A percentile compares a stretch with the other conserved stretches of the same genome.
Conservation (phyloP, 2,797 vertebrate species). For the Phrynocephalus guinanensis region DNA sequence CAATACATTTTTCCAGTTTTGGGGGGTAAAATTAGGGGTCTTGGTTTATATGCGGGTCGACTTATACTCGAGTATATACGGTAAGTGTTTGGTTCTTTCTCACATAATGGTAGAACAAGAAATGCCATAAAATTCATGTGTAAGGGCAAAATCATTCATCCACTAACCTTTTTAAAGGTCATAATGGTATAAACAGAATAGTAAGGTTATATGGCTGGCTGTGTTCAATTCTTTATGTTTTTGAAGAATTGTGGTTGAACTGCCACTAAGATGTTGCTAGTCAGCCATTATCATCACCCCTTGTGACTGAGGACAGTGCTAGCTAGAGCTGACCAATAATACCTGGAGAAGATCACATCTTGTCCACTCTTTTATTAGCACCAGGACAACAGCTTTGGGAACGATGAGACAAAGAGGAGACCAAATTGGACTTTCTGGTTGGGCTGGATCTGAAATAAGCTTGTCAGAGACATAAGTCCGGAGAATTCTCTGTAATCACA, state of each 20-base stretch:
- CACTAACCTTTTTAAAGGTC: too few relatives aligned
- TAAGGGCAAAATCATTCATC: not conserved
- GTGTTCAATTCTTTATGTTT: not conserved
- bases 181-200: not conserved
- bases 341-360: not conserved
- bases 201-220: not conserved
- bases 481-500: constrained; percentile 66
- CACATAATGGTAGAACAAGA: not conserved
- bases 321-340: not conserved
- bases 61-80: too few relatives aligned
- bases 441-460: constrained; percentile 67
- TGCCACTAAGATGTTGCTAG: too few relatives aligned
- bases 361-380: constrained; percentile 49
- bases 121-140: not conserved
- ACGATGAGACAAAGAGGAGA: constrained; percentile 52
- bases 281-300: too few relatives aligned
- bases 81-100: not conserved
- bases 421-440: constrained; percentile 63
- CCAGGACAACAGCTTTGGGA: constrained; percentile 59
- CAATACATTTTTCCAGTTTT: too few relatives aligned
- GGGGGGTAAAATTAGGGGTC: too few relatives aligned
- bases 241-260: not conserved
- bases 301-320: too few relatives aligned
- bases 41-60: too few relatives aligned
- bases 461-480: constrained; percentile 60